Percentiles rank a stretch among this genome's conserved stretches.
phyloP scores from a whole-genome alignment of 2,113 vertebrate species.

The Hypanus sabinus region DNA sequence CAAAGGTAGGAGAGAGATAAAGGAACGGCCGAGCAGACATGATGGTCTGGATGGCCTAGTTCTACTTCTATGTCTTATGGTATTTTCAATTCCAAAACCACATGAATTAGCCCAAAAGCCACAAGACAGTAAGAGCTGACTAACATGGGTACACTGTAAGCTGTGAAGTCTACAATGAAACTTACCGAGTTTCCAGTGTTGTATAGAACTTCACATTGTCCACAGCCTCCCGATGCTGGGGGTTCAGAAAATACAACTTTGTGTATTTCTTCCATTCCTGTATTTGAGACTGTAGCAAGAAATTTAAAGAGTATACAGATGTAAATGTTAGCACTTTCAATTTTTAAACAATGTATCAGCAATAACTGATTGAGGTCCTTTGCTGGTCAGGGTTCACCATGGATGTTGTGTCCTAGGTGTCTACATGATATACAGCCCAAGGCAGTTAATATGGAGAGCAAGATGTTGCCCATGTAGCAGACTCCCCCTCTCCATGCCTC shows the following conservation, averaged over 20 bases:
- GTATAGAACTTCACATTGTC: conserved; percentile 19
- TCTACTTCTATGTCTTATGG: neutral
- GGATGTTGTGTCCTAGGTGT: too few relatives aligned
- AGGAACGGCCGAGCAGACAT: too few relatives aligned
- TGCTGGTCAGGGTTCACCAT: too few relatives aligned
- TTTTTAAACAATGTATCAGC: neutral
- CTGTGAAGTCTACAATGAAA: neutral
- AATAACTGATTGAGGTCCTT: neutral
- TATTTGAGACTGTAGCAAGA: neutral
- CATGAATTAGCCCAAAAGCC: neutral
- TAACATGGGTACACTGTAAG: neutral
- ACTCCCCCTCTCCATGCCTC: too few relatives aligned
- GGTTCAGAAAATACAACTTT: conserved; percentile 10
- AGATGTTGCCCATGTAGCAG: too few relatives aligned
- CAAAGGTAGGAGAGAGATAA: too few relatives aligned
- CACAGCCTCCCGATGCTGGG: neutral
- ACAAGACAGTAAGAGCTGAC: neutral
- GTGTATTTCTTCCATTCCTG: conserved; percentile 24
- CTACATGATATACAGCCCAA: too few relatives aligned
- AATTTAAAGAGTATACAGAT: neutral
- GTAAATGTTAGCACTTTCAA: neutral
- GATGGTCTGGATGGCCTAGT: too few relatives aligned
- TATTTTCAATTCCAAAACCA: neutral
- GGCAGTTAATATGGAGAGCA: too few relatives aligned
- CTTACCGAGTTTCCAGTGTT: neutral